A percentile compares a stretch with the other conserved stretches of the same genome.
Conservation (phyloP, 30 jellyfish, hydroid and myxozoan genomes). For the Pelagia noctiluca region DNA sequence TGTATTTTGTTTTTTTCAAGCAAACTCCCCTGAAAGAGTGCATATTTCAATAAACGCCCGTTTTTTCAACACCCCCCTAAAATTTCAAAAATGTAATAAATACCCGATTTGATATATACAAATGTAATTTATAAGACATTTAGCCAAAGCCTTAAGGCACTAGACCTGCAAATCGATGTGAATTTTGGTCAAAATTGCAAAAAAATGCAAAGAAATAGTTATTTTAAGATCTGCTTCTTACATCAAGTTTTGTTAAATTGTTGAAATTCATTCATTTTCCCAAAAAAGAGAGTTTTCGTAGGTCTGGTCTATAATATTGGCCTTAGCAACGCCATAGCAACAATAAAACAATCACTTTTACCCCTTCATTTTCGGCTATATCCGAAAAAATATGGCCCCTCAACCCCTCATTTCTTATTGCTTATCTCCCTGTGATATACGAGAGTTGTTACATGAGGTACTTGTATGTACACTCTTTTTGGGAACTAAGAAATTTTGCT, state of each 20-base stretch:
- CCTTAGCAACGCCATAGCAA: conserved; percentile 4
- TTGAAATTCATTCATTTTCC: neutral
- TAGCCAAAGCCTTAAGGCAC: neutral
- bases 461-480: neutral
- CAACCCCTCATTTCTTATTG: neutral
- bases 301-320: neutral
- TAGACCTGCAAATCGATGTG: neutral
- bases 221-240: neutral
- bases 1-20: too few species aligned
- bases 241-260: neutral
- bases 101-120: too few species aligned
- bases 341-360: neutral
- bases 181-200: neutral
- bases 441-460: neutral
- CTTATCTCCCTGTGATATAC: neutral
- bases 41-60: too few species aligned
- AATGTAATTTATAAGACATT: too few species aligned
- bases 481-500: too few species aligned
- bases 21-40: too few species aligned
- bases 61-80: too few species aligned
- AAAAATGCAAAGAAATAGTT: neutral
- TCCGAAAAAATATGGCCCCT: neutral
- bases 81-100: too few species aligned
- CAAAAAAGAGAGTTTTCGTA: neutral
- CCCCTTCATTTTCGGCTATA: neutral